Percentiles rank a stretch among this genome's conserved stretches.
Conservation (phyloP, 2,797 vertebrate genomes). For the Poecilia picta region DNA sequence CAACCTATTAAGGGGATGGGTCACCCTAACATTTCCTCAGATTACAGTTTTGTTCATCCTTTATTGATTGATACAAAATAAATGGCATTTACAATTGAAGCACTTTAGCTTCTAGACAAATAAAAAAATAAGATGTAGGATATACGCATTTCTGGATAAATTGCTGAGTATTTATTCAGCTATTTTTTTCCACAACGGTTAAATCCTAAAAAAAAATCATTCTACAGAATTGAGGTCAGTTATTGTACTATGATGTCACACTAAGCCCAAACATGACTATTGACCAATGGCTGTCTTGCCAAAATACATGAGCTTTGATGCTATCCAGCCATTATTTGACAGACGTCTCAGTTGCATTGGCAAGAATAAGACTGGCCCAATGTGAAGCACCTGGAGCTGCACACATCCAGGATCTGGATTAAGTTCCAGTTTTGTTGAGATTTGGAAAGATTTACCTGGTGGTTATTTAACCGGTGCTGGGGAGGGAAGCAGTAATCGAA, state of each 20-base stretch:
- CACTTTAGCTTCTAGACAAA: background rate
- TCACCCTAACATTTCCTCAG: background rate
- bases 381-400: conserved; percentile 8
- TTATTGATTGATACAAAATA: background rate
- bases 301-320: conserved; percentile 46
- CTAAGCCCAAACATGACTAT: conserved; percentile 58
- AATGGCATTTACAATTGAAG: background rate
- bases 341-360: conserved; percentile 54
- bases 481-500: conserved; percentile 7
- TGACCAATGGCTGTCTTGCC: conserved; percentile 59
- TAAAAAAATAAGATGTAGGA: background rate
- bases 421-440: conserved; percentile 47
- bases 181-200: background rate
- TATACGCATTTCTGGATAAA: background rate
- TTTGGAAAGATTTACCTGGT: conserved; percentile 58
- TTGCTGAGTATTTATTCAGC: background rate
- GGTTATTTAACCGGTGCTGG: conserved; percentile 26
- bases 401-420: conserved; percentile 61
- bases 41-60: background rate
- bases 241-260: conserved; percentile 25
- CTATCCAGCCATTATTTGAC: conserved; percentile 41
- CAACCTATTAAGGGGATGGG: background rate
- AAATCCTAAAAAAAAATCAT: background rate
- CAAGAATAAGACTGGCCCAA: conserved; percentile 18
- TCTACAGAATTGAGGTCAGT: background rate